Base-by-base conservation (phyloP, 2,113 vertebrate genomes). In the Oxygymnocypris stewartii region DNA sequence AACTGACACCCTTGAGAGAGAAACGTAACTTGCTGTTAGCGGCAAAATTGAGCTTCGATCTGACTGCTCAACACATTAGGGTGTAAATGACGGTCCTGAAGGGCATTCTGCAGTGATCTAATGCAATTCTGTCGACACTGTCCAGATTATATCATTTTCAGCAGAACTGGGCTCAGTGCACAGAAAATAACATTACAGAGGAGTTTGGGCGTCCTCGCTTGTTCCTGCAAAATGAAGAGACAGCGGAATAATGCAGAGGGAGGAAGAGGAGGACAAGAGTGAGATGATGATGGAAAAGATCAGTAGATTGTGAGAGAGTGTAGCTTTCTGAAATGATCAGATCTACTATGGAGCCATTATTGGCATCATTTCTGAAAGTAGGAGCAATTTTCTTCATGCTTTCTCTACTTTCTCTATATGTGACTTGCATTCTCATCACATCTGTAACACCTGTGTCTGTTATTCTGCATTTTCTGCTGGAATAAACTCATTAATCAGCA, bases 211-310 rank as follows among this genome's bases (percentile, higher is more conserved):
- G 71, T 57, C 82, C 71, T 63, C 65, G 25, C 76, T 57, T 57
- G 65, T 84, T 74, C 81, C 65, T 80, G 14, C 40, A 16, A 74
- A 51, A 87, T 35, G 51, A 87, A 37, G 42, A 79, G 40, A 83
- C 42, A 51, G 40, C 49, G 37, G 25, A 69, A 73, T 63, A 57
- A 9, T 40, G 12, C 37, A 31, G 40, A 79, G 28, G 44, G 25
- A 77, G n/a, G 71, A 87, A 69, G 73, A 69, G 51, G 77, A 80
- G 42, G 57, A 47, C 54, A 87, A 87, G 79, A 65, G 54, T 16
- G 25, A 77, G 25, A n/a, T 35, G 28, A 71, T 77, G 74, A 84
- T 37, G 65, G 82, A 84, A 23, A 71, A 44, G 74, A 18, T 16
- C 9, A 71, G 54, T 79, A 69, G 40, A 54, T 42, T 74, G 47